Evolutionary conservation across 2,888 invertebrate species (phyloP).

Genomic region (Tanytarsus gracilentus): DNA sequence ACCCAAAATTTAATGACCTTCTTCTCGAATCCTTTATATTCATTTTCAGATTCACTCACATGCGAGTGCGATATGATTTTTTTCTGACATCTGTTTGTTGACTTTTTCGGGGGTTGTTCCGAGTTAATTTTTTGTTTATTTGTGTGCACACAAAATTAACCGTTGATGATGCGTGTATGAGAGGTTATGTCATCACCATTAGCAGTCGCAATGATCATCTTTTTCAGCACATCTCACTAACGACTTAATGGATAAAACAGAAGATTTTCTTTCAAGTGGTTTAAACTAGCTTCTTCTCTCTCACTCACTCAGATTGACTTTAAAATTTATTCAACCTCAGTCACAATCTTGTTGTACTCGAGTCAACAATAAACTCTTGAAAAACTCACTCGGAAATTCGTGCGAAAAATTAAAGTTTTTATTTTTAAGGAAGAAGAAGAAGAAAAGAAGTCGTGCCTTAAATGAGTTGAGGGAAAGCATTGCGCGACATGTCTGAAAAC

Average conservation of each 20-base stretch:
- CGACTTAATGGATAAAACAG: constrained; percentile 27
- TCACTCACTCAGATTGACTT: constrained; percentile 2
- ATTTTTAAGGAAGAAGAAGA: not conserved
- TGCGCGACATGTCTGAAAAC: constrained; percentile 12
- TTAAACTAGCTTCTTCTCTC: not conserved
- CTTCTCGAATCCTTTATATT: no score
- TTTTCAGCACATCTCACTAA: constrained; percentile 15
- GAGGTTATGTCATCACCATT: not conserved
- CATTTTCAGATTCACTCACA: no score
- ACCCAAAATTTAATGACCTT: no score
- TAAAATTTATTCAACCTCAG: constrained; percentile 7
- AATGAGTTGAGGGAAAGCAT: not conserved
- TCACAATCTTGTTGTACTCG: not conserved
- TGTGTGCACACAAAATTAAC: no score
- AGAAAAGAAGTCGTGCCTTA: not conserved
- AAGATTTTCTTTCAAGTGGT: constrained; percentile 13
- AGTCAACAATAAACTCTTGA: constrained; percentile 1
- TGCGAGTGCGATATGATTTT: no score
- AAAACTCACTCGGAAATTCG: not conserved
- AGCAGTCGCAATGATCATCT: not conserved
- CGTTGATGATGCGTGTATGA: no score
- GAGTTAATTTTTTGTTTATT: not conserved
- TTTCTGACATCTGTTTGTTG: not conserved
- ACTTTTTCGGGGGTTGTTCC: not conserved
- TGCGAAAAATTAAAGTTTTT: not conserved